Evolutionary conservation across 2,113 vertebrate genomes (phyloP).

Genomic region (Chloropsis hardwickii): DNA sequence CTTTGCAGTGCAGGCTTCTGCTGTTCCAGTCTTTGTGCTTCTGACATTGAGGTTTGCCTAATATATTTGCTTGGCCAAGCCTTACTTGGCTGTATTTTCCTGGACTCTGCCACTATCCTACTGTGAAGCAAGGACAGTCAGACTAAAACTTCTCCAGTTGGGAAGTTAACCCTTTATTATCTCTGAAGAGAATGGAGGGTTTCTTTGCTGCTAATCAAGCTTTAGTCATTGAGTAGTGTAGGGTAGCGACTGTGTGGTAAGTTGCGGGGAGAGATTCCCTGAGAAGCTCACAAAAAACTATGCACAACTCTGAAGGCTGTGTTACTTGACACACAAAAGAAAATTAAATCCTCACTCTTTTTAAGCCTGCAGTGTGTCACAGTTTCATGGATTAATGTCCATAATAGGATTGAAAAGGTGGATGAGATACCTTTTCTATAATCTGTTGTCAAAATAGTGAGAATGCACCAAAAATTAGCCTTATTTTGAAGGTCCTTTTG

Average conservation of each 20-base stretch:
- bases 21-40: neutral
- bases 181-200: neutral
- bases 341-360: neutral
- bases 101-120: slow-evolving; percentile 9
- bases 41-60: neutral
- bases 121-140: slow-evolving; percentile 25
- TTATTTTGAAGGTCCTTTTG: neutral
- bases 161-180: neutral
- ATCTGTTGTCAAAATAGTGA: neutral
- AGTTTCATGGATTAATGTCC: neutral
- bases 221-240: neutral
- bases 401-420: neutral
- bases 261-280: neutral
- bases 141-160: neutral
- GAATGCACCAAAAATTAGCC: neutral
- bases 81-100: slow-evolving; percentile 27
- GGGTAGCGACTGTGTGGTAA: neutral
- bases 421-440: neutral
- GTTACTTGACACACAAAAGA: neutral
- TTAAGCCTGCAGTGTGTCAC: neutral
- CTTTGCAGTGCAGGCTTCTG: neutral
- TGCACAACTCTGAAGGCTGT: neutral
- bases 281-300: neutral
- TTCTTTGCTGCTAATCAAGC: neutral
- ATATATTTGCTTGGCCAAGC: neutral